Base-by-base conservation (phyloP, 2,113 vertebrate genomes). In the Ciconia boyciana region DNA sequence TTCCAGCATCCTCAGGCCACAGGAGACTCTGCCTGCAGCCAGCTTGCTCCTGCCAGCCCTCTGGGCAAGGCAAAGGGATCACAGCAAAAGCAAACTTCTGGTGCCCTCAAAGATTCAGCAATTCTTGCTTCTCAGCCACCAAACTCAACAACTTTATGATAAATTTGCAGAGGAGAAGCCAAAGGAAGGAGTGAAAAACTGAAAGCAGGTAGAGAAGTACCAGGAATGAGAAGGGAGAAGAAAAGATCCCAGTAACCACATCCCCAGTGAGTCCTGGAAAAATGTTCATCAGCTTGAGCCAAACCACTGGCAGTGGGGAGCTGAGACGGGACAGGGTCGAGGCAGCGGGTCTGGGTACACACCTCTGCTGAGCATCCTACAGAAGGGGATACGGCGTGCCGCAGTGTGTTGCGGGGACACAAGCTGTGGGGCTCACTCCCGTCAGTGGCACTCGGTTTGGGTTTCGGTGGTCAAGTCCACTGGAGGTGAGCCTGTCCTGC, bases 251-350 rank as follows among this genome's bases (percentile, higher is more conserved):
- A 66, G 16, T 21, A 49, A 55, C 41, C 55, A 70, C 21, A 71
- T 32, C n/a, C 46, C 17, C 34, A 51, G 26, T 43, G 21, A 60
- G 46, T 15, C 39, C 39, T 90, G 76, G 70, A 39, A 54, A 69
- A 69, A 29, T 3, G 32, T 43, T 68, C 31, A 49, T 61, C 54
- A 49, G 22, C 19, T 62, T 29, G 28, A 74, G 54, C 21, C n/a
- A 68, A 89, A 25, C 32, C 2, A 8, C 31, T 61, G 60, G 34
- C 51, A 68, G 66, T 0, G 2, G 41, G 36, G 28, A 76, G 44
- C 28, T 52, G 51, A 46, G 51, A 24, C 1, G 13, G 36, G 51
- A 51, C 0, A 0, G 49, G 49, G 16, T 34, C 1, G 7, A 57
- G 74, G 28, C 58, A 66, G 44, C 0, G 3, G 34, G 58, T 36